Percentiles rank a stretch among this genome's conserved stretches.
Evolutionary conservation across 2,888 invertebrate species (phyloP).

Genomic region (Exocentrus adspersus): DNA sequence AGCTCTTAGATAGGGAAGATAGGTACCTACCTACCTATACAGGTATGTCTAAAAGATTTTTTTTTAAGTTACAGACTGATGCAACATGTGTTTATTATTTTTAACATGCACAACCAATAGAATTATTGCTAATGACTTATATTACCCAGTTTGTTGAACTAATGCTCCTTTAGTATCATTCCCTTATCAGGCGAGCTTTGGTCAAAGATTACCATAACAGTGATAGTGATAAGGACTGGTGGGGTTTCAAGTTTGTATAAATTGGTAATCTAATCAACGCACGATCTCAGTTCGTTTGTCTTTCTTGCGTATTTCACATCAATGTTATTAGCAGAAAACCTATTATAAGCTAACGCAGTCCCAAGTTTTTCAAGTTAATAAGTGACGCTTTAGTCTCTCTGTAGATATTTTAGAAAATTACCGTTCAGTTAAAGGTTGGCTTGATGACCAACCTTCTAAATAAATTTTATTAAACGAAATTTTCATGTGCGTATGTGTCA

Average conservation of each 20-base stretch:
- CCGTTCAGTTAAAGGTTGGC: constrained; percentile 34
- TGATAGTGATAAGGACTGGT: constrained; percentile 8
- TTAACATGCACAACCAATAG: not conserved
- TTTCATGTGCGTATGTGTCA: constrained; percentile 44
- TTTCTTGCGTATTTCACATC: not conserved
- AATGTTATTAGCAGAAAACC: too few relatives aligned
- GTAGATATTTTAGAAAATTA: not conserved
- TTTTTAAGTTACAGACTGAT: not conserved
- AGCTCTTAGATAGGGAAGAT: too few relatives aligned
- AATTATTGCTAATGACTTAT: not conserved
- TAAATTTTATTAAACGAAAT: constrained; percentile 31
- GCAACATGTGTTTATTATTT: not conserved
- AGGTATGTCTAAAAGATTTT: too few relatives aligned
- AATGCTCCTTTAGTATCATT: constrained; percentile 9
- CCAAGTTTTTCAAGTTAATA: constrained; percentile 11
- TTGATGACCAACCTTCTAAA: constrained; percentile 38
- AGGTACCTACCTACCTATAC: too few relatives aligned
- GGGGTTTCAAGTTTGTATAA: constrained; percentile 21
- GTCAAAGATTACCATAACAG: constrained; percentile 12
- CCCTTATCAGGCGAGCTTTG: constrained; percentile 6
- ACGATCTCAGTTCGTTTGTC: constrained; percentile 3
- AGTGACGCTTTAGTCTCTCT: too few relatives aligned
- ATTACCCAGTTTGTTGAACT: constrained; percentile 23
- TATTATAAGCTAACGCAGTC: too few relatives aligned
- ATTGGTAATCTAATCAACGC: not conserved